Conservation (phyloP, 2,888 invertebrate genomes). For the Parnassius apollo region DNA sequence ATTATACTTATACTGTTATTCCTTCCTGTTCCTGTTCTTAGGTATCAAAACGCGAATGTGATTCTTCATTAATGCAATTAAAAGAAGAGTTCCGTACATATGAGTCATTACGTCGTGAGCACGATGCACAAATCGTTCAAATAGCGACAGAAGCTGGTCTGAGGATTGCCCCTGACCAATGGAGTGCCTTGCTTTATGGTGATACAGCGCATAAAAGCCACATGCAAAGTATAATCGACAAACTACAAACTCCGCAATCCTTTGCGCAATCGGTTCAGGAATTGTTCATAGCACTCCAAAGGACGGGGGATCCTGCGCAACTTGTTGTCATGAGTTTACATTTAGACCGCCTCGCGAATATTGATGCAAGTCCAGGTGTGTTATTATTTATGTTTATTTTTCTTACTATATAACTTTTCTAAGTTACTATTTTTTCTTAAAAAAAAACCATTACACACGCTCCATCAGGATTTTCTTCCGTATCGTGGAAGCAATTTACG, state of each 20-base stretch:
- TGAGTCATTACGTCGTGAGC: slow-evolving; percentile 95
- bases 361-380: slow-evolving; percentile 91
- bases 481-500: no score
- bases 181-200: slow-evolving; percentile 98
- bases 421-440: no score
- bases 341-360: slow-evolving; percentile 91
- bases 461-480: no score
- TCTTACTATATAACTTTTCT: no score
- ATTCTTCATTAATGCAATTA: slow-evolving; percentile 98
- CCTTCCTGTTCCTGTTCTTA: slow-evolving; percentile 42
- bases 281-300: slow-evolving; percentile 92
- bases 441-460: no score
- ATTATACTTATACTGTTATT: no score
- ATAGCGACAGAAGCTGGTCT: slow-evolving; percentile 98
- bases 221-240: slow-evolving; percentile 94
- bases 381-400: slow-evolving; percentile 1
- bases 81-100: slow-evolving; percentile 98
- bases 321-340: slow-evolving; percentile 88
- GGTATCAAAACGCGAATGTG: slow-evolving; percentile 97
- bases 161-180: slow-evolving; percentile 98
- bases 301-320: slow-evolving; percentile 91
- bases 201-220: slow-evolving; percentile 97
- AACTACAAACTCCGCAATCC: slow-evolving; percentile 95
- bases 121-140: slow-evolving; percentile 99
- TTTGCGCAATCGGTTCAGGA: slow-evolving; percentile 96